phyloP scores from a whole-genome alignment of 2,113 vertebrate genomes.

The Bubo blakistoni region DNA sequence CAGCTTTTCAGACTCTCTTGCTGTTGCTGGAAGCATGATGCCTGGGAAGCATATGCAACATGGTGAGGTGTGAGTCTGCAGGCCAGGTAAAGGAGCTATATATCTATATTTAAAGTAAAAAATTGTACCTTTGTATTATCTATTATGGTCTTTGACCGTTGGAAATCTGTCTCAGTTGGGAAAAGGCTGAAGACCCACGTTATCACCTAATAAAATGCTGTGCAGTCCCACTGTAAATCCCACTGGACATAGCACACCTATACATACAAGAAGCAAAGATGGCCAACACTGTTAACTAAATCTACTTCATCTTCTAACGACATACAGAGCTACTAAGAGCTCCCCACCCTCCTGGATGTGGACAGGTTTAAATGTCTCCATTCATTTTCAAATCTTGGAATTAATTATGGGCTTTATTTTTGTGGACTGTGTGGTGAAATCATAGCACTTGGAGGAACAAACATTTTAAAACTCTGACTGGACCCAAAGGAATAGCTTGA shows the following conservation, averaged over 20 bases:
- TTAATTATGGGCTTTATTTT: background rate
- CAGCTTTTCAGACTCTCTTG: background rate
- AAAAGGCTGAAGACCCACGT: background rate
- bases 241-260: background rate
- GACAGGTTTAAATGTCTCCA: background rate
- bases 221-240: background rate
- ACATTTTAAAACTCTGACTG: background rate
- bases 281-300: background rate
- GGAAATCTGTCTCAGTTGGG: background rate
- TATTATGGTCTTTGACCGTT: background rate
- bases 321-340: background rate
- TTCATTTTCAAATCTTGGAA: constrained; percentile 2
- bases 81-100: background rate
- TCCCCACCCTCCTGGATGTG: background rate
- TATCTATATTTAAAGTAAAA: background rate
- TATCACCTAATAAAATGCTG: constrained; percentile 12
- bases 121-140: background rate
- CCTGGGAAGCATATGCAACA: background rate
- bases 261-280: background rate
- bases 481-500: background rate
- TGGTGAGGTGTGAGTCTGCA: background rate
- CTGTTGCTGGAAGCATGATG: background rate
- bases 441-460: background rate
- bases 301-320: background rate
- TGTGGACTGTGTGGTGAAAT: background rate